Conservation (phyloP, 2,888 invertebrate species). For the Agonopterix subpropinquella region DNA sequence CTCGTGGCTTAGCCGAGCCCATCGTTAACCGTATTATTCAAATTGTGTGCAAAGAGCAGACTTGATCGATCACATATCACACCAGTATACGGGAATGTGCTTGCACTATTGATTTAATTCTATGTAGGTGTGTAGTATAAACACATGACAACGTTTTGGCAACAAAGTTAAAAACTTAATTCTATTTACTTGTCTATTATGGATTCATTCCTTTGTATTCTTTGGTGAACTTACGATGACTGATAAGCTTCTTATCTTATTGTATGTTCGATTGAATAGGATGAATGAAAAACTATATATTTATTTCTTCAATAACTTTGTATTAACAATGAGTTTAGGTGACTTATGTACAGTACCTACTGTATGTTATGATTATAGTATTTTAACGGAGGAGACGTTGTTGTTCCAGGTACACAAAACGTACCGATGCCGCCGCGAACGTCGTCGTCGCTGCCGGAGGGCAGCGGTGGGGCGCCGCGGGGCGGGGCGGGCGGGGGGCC, state of each 20-base stretch:
- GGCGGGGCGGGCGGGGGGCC: constrained; percentile 37
- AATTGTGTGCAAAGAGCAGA: constrained; percentile 42
- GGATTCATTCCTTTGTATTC: neutral
- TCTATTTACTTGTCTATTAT: no score
- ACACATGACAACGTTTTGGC: no score
- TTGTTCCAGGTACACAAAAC: constrained; percentile 87
- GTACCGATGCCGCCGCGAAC: constrained; percentile 97
- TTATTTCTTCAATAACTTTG: no score
- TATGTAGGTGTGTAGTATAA: no score
- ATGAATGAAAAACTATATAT: no score
- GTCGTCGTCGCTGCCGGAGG: constrained; percentile 84
- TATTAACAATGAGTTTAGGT: no score
- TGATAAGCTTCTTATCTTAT: neutral
- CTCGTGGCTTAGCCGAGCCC: constrained; percentile 55
- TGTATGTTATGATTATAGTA: no score
- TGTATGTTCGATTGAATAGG: no score
- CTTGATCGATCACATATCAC: neutral
- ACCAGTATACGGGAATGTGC: constrained; percentile 12
- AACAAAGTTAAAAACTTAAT: no score
- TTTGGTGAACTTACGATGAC: neutral
- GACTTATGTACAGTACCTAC: no score
- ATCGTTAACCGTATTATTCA: constrained; percentile 67
- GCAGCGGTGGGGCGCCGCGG: constrained; percentile 61
- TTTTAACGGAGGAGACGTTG: neutral
- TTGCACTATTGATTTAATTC: constrained; percentile 34